These are phyloP conservation scores for Brassicogethes aeneus DNA, from an alignment of 2,888 invertebrate species.

Conservation along the genomic window DNA sequence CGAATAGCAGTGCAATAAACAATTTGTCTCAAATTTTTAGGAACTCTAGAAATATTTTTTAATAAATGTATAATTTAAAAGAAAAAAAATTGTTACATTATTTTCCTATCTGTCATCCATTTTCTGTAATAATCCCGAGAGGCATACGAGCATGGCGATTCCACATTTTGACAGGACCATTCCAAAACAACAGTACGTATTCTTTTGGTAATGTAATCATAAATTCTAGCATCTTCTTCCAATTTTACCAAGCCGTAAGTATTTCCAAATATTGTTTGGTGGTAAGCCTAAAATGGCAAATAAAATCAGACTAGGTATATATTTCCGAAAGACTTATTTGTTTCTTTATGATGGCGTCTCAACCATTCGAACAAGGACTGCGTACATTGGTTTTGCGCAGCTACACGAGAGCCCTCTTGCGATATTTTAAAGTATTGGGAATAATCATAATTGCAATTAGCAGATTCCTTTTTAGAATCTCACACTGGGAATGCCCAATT, in stretches of 20 bases:
- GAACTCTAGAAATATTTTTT: constrained; percentile 46
- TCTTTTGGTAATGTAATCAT: constrained; percentile 44
- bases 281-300: constrained; percentile 36
- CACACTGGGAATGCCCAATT: too few relatives aligned
- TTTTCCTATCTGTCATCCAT: constrained; percentile 39
- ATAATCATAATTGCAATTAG: too few relatives aligned
- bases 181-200: constrained; percentile 47
- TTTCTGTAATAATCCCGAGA: constrained; percentile 42
- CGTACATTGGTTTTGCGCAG: too few relatives aligned
- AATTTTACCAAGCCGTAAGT: constrained; percentile 46
- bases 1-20: constrained; percentile 59
- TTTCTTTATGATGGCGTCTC: too few relatives aligned
- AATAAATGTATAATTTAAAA: too few relatives aligned
- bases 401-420: too few relatives aligned
- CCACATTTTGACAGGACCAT: constrained; percentile 49
- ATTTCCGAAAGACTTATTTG: too few relatives aligned
- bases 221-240: constrained; percentile 39
- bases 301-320: too few relatives aligned
- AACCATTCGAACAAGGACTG: too few relatives aligned
- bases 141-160: constrained; percentile 43
- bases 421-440: too few relatives aligned
- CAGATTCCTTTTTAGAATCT: too few relatives aligned
- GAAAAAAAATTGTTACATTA: too few relatives aligned
- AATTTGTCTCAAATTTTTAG: constrained; percentile 51
- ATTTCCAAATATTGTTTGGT: constrained; percentile 40